Evolutionary conservation across 2,113 vertebrate species (phyloP), one percentile per base, ranked within the genome.

Genomic region (Poicephalus gulielmi): DNA sequence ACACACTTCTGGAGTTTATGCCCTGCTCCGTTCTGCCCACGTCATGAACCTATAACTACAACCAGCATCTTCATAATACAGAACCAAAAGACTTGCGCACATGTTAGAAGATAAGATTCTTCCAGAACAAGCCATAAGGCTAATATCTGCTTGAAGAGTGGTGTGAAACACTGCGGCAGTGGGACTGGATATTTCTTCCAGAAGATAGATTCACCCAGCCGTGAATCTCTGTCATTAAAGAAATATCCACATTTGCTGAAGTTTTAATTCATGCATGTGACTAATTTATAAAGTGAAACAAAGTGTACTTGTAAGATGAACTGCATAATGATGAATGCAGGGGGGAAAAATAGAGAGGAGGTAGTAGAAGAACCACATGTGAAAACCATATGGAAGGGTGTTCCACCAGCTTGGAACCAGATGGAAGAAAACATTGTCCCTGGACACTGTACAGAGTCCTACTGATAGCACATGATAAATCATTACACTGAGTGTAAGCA

Each of bases 401-500:
- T 83, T 94, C 95, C 83, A 96, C 92, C 95, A 97, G 92, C 96
- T 94, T 97, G 95, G 95, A 96, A 91, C 62, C 96, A 97, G 96
- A 96, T 97, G 96, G 96, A 92, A 87, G 86, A 85, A 96, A 96
- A 94, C 84, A 92, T 35, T 83, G 96, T 96, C 96, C 96, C 96
- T 95, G 96, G 96, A 96, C 94, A 92, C 84, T 94, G 95, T 96
- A 94, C 96, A 97, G 96, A 96, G 95, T 96, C 91, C 96, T 94
- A 79, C 95, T 96, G 96, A 97, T 96, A 96, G 96, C 95, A 94
- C 94, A 91, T 94, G 95, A 97, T 97, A 87, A 97, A 97, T 97
- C 95, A 96, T 96, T 94, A 59, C 92, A 96, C 92, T 73, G 81
- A 96, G 67, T 87, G 96, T 70, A 96, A 94, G 94, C 95, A 94